Conservation (phyloP, 2,797 vertebrate genomes). For the Epinephelus malabaricus region DNA sequence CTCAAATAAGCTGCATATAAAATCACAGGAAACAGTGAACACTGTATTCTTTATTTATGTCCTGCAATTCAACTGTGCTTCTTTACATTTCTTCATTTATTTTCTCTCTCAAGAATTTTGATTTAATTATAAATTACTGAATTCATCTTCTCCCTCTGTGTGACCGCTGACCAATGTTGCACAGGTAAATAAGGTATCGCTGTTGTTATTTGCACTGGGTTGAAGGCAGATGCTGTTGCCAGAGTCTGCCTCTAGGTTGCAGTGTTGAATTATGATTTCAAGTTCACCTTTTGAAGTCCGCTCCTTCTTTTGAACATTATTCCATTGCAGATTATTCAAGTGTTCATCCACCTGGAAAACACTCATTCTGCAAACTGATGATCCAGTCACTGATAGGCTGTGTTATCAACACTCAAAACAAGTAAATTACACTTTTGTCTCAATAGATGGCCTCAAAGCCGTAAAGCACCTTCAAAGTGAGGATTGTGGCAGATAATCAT, state of each 20-base stretch:
- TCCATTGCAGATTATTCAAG: constrained; percentile 49
- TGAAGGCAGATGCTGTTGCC: constrained; percentile 50
- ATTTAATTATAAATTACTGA: constrained; percentile 2
- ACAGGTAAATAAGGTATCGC: neutral
- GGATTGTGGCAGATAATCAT: constrained; percentile 46
- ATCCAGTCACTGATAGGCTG: constrained; percentile 44
- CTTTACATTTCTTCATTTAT: neutral
- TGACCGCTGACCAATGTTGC: neutral
- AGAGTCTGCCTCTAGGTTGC: constrained; percentile 72
- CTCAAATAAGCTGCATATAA: neutral
- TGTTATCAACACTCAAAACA: constrained; percentile 48
- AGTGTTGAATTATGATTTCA: constrained; percentile 68
- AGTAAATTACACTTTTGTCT: constrained; percentile 57
- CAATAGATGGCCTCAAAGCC: constrained; percentile 42
- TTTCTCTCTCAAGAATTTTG: neutral
- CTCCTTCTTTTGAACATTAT: constrained; percentile 24
- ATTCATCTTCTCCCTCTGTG: neutral
- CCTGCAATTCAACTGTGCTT: neutral
- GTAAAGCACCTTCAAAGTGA: constrained; percentile 55
- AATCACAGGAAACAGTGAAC: neutral
- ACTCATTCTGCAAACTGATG: constrained; percentile 47
- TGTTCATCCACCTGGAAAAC: constrained; percentile 57
- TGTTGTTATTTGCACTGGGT: neutral
- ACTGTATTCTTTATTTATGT: neutral
- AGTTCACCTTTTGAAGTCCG: constrained; percentile 39